phyloP scores from a whole-genome alignment of 1,140 invertebrate species.

The Ips typographus region DNA sequence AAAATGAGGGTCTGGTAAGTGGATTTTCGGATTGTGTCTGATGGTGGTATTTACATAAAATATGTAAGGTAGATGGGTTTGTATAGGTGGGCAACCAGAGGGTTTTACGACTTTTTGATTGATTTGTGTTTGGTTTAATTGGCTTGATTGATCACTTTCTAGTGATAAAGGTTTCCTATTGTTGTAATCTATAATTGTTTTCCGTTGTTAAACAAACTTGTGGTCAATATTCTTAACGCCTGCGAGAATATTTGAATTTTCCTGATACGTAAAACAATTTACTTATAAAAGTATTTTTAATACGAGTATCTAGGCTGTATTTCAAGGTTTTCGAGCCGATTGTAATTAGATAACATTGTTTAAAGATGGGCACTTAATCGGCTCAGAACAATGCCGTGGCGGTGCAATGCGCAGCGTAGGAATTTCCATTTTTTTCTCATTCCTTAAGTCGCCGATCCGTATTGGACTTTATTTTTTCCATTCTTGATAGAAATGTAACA shows the following conservation, averaged over 20 bases:
- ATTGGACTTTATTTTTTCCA: not conserved
- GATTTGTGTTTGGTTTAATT: too few species aligned
- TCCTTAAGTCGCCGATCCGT: not conserved
- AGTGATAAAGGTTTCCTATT: too few species aligned
- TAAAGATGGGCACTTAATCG: constrained; percentile 6
- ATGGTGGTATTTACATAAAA: constrained; percentile 9
- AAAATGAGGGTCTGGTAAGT: constrained; percentile 10
- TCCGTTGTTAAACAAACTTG: too few species aligned
- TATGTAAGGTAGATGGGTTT: not conserved
- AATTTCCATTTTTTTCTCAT: not conserved
- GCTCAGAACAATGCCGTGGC: not conserved
- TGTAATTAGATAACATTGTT: constrained; percentile 6
- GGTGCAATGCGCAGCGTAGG: not conserved
- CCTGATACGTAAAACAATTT: constrained; percentile 1
- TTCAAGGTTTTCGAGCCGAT: constrained; percentile 5
- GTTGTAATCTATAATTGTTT: too few species aligned
- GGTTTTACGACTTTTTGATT: too few species aligned
- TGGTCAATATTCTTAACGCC: not conserved
- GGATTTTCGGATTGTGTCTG: not conserved
- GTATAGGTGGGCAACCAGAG: too few species aligned
- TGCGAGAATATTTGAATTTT: not conserved
- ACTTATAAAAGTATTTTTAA: constrained; percentile 1
- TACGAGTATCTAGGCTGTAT: not conserved
- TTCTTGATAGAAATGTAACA: not conserved
- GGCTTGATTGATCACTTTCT: too few species aligned